These are phyloP conservation scores for Pedetes capensis DNA, from an alignment of 2,113 vertebrate species.

Conservation along the genomic window DNA sequence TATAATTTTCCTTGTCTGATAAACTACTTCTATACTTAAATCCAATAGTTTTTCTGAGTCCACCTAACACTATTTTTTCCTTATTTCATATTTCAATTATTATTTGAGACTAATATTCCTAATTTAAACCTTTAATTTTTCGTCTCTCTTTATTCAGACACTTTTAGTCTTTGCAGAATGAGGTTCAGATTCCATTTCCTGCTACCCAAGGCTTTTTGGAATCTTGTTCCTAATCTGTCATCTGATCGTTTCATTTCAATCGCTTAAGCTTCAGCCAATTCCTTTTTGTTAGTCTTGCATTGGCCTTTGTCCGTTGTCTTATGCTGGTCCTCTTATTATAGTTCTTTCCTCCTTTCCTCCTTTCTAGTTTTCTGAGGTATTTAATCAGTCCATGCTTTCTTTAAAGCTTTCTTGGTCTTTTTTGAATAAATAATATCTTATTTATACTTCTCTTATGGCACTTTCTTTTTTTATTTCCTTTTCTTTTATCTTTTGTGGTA, in stretches of 20 bases:
- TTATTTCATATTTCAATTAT: not conserved
- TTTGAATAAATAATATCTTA: not conserved
- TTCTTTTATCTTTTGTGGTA: too few relatives aligned
- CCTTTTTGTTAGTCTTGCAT: not conserved
- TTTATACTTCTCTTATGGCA: not conserved
- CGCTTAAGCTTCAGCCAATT: not conserved
- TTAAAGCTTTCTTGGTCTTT: not conserved
- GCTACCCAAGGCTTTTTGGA: not conserved
- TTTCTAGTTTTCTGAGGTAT: not conserved
- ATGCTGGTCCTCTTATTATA: not conserved
- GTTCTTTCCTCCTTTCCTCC: not conserved
- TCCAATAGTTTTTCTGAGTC: not conserved
- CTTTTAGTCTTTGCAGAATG: not conserved
- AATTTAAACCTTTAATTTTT: slow-evolving; percentile 22
- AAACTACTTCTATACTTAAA: not conserved
- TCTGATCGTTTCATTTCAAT: slow-evolving; percentile 5
- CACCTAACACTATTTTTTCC: not conserved
- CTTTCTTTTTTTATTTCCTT: too few relatives aligned
- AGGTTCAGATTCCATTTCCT: not conserved
- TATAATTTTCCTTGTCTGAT: not conserved
- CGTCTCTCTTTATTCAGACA: not conserved
- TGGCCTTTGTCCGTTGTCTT: not conserved
- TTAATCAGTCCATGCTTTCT: not conserved
- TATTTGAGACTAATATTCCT: slow-evolving; percentile 12
- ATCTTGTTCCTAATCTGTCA: not conserved